Evolutionary conservation across 2,888 invertebrate genomes (phyloP).

Genomic region (Luperina testacea): DNA sequence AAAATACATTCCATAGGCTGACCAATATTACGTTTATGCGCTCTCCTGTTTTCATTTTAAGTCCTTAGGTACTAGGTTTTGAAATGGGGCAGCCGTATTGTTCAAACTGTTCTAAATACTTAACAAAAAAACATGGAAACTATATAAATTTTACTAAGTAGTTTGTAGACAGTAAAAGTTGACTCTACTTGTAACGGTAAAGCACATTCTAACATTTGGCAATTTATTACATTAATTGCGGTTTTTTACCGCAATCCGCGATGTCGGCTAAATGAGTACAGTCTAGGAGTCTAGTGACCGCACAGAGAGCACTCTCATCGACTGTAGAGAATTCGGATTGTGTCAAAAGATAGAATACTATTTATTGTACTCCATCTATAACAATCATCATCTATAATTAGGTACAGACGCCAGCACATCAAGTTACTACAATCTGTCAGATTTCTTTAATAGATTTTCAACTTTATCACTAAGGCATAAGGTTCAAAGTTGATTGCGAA

Average conservation of each 20-base stretch:
- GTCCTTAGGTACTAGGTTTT: too few species aligned
- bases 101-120: neutral
- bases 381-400: too few species aligned
- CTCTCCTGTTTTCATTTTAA: too few species aligned
- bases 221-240: constrained; percentile 30
- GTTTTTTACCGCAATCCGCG: constrained; percentile 33
- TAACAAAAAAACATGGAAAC: neutral
- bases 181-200: constrained; percentile 38
- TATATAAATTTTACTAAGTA: constrained; percentile 1
- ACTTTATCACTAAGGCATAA: too few species aligned
- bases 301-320: neutral
- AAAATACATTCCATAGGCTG: too few species aligned
- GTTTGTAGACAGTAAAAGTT: constrained; percentile 3
- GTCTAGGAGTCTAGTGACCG: neutral
- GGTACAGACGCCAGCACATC: too few species aligned
- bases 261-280: constrained; percentile 26
- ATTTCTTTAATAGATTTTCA: too few species aligned
- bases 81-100: too few species aligned
- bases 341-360: neutral
- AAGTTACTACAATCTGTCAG: too few species aligned
- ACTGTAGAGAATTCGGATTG: neutral
- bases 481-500: too few species aligned
- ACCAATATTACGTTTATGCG: too few species aligned
- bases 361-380: too few species aligned
- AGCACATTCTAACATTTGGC: constrained; percentile 39